Conservation (phyloP, 2,888 invertebrate species). For the Dynastes hyllus region DNA sequence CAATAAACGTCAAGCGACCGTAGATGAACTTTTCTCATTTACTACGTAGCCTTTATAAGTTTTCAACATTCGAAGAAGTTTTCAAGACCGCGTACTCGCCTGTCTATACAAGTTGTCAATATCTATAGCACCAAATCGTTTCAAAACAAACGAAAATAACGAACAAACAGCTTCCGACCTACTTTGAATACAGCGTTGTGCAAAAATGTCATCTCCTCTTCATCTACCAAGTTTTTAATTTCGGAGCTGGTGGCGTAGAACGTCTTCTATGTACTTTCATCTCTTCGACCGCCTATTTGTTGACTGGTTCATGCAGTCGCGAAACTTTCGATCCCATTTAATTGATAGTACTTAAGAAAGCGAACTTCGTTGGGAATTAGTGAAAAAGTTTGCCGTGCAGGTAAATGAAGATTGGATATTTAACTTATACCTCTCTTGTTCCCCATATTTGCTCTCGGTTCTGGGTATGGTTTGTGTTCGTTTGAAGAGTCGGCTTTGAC, state of each 20-base stretch:
- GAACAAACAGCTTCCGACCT: constrained; percentile 7
- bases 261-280: not conserved
- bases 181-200: constrained; percentile 4
- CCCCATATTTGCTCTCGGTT: constrained; percentile 34
- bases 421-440: constrained; percentile 47
- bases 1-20: constrained; percentile 16
- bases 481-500: constrained; percentile 1
- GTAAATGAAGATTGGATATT: constrained; percentile 47
- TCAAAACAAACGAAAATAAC: not conserved
- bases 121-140: not conserved
- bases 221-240: constrained; percentile 29
- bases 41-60: constrained; percentile 17
- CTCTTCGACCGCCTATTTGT: constrained; percentile 11
- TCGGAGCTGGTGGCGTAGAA: not conserved
- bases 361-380: constrained; percentile 38
- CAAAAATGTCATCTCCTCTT: constrained; percentile 1
- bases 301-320: constrained; percentile 3
- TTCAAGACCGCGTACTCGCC: not conserved
- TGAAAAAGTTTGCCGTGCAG: constrained; percentile 42
- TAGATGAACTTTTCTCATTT: constrained; percentile 33
- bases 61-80: not conserved
- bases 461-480: not conserved
- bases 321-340: constrained; percentile 47
- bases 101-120: constrained; percentile 34
- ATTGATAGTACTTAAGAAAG: constrained; percentile 47